Base-by-base conservation (phyloP, 2,797 vertebrate species). In the Meriones psammophilus region DNA sequence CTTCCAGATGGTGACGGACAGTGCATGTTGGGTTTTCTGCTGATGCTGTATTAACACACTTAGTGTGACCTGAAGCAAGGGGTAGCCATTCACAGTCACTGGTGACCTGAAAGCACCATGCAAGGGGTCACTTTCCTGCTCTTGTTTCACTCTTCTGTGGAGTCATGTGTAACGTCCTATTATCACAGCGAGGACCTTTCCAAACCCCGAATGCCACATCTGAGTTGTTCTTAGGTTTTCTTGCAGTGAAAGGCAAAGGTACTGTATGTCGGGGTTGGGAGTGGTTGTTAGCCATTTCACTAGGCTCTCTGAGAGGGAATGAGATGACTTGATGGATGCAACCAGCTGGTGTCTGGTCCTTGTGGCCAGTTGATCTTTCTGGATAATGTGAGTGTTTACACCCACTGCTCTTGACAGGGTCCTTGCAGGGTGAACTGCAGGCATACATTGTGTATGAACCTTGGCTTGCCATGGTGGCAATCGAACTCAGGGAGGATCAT, bases 381-480 rank as follows among this genome's bases (percentile, higher is more conserved):
- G 64, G 69, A 24, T 33, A 50, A 17, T 77, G 39, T 24, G 3
- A 14, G 39, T 50, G 83, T 84, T 30, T 13, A 8, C 5, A 28
- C 62, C 17, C 26, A 46, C 24, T 22, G 0, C 33, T 17, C 0
- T n/a, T 10, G 17, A n/a, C 17, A 14, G 24, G 0, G 1, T 64
- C 20, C 26, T 42, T 6, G 66, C 74, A 84, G 6, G 33, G 56
- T 76, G 76, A 92, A 12, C 10, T 64, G 22, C 24, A 93, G 84
- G 56, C 33, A 13, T 5, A 6, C 3, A 5, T 36, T 36, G 0
- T 66, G 30, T 36, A 36, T 39, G 8, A n/a, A 17, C n/a, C 50
- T 60, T 9, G 2, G 1, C 26, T 22, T 33, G 1, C 4, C 54
- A n/a, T 0, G 0, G 46, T 50, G 58, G 30, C 68, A 18, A 33